Evolutionary conservation across 2,888 invertebrate species (phyloP), one percentile per base, ranked within the genome.

Genomic region (Epinotia bilunana): DNA sequence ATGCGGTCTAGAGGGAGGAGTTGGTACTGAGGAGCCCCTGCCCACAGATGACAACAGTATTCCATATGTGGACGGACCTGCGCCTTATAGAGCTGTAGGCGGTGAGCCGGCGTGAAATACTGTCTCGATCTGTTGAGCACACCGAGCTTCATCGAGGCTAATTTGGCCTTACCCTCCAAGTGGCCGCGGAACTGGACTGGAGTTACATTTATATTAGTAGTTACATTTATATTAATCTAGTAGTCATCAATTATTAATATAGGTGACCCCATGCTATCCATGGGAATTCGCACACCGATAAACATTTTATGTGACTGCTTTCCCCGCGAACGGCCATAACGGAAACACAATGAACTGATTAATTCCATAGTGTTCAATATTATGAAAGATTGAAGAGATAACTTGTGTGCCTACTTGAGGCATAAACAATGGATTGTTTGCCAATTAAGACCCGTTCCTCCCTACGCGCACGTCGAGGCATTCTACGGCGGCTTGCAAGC

Each of bases 371-470:
- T 65, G 67, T 75, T 72, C 72, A 61, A 71, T 79, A 77, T 77
- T 78, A 81, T 80, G 80, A 80, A 80, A 83, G 79, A 81, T 80
- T 78, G 78, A 79, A 78, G 74, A 81, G 81, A 79, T 80, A 78
- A 78, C 80, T 83, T 79, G 33, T 65, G 49, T 64, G 65, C 65
- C 65, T 65, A 81, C 80, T 81, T 77, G 79, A 80, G 82, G 80
- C 83, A 83, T 79, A 84, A 84, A 84, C 83, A 80, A 81, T 81
- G 87, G 82, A 86, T 85, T 90, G 90, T 89, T 89, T 88, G 90
- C 88, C 88, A 91, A 91, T 91, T 91, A 90, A 85, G 83, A 83
- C 84, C 86, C 85, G 87, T 87, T 86, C 82, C 79, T 72, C 68
- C 69, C 70, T 68, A 53, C 57, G 60, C 62, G 72, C 69, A 69